phyloP scores from a whole-genome alignment of 2,113 vertebrate genomes.

The Psittacula cyanocephala region DNA sequence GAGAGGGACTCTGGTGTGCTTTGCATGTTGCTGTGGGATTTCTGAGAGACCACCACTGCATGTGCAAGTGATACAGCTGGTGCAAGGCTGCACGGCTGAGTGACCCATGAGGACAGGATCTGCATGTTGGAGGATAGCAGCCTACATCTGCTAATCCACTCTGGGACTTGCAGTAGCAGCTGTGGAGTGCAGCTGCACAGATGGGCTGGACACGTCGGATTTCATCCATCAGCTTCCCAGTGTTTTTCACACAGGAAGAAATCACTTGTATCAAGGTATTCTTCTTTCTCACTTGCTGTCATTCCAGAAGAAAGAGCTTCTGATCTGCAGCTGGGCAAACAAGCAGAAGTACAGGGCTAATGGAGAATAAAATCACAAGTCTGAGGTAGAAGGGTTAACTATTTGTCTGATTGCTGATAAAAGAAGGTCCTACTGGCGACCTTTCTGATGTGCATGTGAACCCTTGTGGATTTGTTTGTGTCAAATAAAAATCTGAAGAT shows the following conservation, averaged over 20 bases:
- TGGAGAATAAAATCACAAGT: not conserved
- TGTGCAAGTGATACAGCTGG: fast-evolving
- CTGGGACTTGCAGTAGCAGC: not conserved
- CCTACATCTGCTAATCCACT: not conserved
- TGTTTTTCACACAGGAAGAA: not conserved
- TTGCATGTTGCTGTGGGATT: not conserved
- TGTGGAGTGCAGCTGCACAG: constrained; percentile 41
- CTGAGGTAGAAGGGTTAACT: not conserved
- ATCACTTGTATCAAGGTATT: not conserved
- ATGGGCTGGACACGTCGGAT: not conserved
- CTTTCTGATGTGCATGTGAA: not conserved
- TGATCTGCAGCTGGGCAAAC: not conserved
- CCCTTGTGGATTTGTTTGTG: not conserved
- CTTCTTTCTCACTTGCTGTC: not conserved
- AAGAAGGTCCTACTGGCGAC: not conserved
- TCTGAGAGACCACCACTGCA: fast-evolving
- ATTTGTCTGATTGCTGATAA: not conserved
- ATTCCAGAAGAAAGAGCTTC: not conserved
- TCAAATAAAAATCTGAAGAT: not conserved
- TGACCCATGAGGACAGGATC: not conserved
- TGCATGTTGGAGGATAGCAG: not conserved
- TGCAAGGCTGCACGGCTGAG: not conserved
- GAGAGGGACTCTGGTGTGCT: not conserved
- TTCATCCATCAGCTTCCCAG: not conserved
- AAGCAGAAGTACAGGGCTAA: not conserved